Base-by-base conservation (phyloP, 2,113 vertebrate species). In the Saccopteryx bilineata region DNA sequence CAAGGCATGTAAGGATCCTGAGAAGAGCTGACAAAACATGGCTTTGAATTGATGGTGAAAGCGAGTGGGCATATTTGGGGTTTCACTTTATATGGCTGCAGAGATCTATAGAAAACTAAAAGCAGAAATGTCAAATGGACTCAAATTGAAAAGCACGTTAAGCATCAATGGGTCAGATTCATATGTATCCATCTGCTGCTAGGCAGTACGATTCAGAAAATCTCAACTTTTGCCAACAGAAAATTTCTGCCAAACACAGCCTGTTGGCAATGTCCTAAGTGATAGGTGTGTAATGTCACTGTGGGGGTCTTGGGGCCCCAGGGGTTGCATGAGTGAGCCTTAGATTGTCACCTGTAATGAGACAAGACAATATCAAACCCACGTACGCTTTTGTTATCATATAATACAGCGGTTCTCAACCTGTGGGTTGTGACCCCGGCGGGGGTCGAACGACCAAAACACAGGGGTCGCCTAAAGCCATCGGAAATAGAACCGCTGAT, bases 101-200 rank as follows among this genome's bases (percentile, higher is more conserved):
- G 9, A 91, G 13, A 65, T 66, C 18, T 71, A 11, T n/a, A 21
- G 56, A 58, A 46, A 60, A 60, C 3, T 83, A 83, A 72, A 85
- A 39, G 1, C 21, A 48, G 24, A 76, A 78, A 69, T 68, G 60
- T n/a, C 3, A 81, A 88, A 11, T 85, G 87, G n/a, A 4, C 58
- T 52, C 50, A 91, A 82, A 68, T 54, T 12, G 66, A 95, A 90
- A 69, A 69, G 13, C 60, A 83, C 23, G 18, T 13, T 48, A 24
- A 24, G 24, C 17, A 33, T 78, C 92, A 81, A 84, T 78, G 31
- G 92, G 23, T 93, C 75, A 80, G 56, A 69, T 91, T 86, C 39
- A 24, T 33, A 72, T 9, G 83, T 2, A 71, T 80, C 48, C 60
- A 26, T 92, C 18, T 92, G 33, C 18, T 83, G 50, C 18, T 95